Base-by-base conservation (phyloP, 2,888 invertebrate species). In the Cheilosia grossa region DNA sequence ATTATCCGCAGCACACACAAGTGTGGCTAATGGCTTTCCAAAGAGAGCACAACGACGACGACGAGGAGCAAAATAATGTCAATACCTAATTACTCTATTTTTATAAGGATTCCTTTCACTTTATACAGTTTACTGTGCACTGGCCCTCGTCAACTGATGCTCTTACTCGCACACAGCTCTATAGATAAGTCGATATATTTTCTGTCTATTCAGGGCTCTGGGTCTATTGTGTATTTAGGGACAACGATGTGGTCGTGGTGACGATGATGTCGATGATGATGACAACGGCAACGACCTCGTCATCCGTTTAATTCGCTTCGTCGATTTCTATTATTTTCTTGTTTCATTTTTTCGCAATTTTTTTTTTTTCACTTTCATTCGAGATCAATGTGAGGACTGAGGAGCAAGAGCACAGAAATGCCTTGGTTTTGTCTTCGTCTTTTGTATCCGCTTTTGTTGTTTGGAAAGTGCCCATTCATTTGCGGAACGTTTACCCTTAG, bases 41-140 rank as follows among this genome's bases (percentile, higher is more conserved):
- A 63, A 30, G 4, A 58, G 59, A 40, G 40, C 30, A 44, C 21
- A 15, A 54, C 7, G 30, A 75, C 27, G 6, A n/a, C 24, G 2
- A n/a, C 24, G 30, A 40, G 17, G 9, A 81, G 30, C 73, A 19
- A 66, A 85, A 85, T 56, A 56, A 77, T 85, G 85, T 77, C 81
- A 85, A 81, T 81, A 85, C 75, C 81, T 85, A 85, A 85, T 85
- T 85, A 75, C 66, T 81, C 85, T 81, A 85, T 81, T 85, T 77
- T 85, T 67, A 24, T 85, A 85, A 81, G 81, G 85, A 85, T 85
- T 85, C 81, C 42, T 59, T 79, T 74, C 59, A 67, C 67, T 67
- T 51, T 40, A 33, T 17, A 42, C 49, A 37, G 27, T 33, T 61
- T 42, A 54, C 17, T 17, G 7, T 49, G 10, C 10, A 15, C 30